Conservation (phyloP, 2,113 vertebrate species). For the Bombycilla garrulus region DNA sequence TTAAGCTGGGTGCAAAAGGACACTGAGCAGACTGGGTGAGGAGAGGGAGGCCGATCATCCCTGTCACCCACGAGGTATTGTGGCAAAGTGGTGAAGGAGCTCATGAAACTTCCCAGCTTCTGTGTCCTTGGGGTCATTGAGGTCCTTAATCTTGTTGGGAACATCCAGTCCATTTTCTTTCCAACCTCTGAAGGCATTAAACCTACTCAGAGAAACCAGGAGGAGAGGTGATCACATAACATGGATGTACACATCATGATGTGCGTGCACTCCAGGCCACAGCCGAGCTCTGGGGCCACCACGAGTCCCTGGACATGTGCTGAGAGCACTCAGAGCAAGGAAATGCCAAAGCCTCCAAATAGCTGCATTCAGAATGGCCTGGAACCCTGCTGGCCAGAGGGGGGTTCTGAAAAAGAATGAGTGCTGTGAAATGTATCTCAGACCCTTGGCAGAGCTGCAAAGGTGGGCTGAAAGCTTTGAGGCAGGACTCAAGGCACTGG, state of each 20-base stretch:
- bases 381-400: background rate
- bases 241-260: accelerated
- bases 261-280: accelerated
- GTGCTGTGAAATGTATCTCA: background rate
- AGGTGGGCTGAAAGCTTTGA: background rate
- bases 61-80: background rate
- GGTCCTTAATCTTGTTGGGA: background rate
- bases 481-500: background rate
- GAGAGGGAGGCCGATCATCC: background rate
- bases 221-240: background rate
- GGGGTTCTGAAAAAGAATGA: background rate
- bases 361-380: background rate
- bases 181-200: background rate
- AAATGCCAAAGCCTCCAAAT: background rate
- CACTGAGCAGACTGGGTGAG: background rate
- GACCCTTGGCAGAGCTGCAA: background rate
- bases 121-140: background rate
- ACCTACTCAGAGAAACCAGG: background rate
- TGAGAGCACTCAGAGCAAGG: background rate
- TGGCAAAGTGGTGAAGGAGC: background rate
- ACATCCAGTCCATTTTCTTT: background rate
- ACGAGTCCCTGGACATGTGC: accelerated
- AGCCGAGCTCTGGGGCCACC: background rate
- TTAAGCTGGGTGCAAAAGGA: background rate
- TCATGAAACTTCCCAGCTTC: background rate